Evolutionary conservation across 92 coral and sea anemone genomes (phyloP).

Genomic region (Parazoanthus darwini): DNA sequence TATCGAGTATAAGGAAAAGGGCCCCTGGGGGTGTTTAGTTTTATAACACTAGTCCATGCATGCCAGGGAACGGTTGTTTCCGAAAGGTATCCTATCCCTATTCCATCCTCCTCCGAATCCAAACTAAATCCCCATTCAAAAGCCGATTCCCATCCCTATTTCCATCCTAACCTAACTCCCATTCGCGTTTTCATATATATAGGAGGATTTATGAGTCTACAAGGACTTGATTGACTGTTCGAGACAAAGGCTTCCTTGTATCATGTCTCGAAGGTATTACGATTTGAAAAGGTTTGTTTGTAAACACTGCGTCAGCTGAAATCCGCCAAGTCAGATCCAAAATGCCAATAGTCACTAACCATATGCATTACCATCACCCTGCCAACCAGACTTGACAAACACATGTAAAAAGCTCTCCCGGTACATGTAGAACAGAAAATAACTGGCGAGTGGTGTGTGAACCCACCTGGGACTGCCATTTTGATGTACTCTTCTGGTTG

Average conservation of each 20-base stretch:
- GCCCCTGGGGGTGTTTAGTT: too few species aligned
- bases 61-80: not conserved
- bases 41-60: too few species aligned
- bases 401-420: not conserved
- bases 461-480: conserved; percentile 94
- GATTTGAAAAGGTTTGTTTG: too few species aligned
- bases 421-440: not conserved
- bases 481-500: conserved; percentile 91
- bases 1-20: too few species aligned
- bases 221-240: too few species aligned
- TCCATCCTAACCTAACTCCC: not conserved
- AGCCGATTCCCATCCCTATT: not conserved
- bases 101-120: not conserved
- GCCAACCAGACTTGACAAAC: not conserved
- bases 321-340: not conserved
- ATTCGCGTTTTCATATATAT: too few species aligned
- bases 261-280: too few species aligned
- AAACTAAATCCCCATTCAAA: not conserved
- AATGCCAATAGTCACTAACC: not conserved
- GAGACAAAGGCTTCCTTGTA: too few species aligned
- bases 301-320: too few species aligned
- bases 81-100: not conserved
- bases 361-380: not conserved
- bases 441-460: not conserved
- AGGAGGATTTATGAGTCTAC: too few species aligned